Base-by-base conservation (phyloP, 1,140 invertebrate genomes). In the Drosophila mayri region DNA sequence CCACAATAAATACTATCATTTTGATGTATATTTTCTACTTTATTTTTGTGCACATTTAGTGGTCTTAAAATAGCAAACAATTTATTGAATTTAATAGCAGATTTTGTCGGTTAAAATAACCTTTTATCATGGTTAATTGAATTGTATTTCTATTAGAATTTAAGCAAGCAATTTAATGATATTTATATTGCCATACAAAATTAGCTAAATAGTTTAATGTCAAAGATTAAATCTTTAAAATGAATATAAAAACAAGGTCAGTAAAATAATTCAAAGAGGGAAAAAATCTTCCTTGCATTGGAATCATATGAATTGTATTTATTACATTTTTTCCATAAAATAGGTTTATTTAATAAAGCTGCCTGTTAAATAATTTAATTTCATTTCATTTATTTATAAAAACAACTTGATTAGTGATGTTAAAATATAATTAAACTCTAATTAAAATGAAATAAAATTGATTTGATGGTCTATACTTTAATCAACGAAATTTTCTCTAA, bases 201-300 rank as follows among this genome's bases (percentile, higher is more conserved):
- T 32, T 20, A 32, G 16, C 30, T 16, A n/a, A 63, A 18, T 38
- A 30, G 4, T 18, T 22, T 25, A 40, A 12, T 30, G 18, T 18
- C 22, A 12, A 28, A 18, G 30, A 32, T 63, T 67, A 38, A 67
- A 49, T 64, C 64, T 35, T 47, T 38, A 63, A 47, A 46, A 22
- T 63, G 10, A 30, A 62, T 7, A 35, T 4, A 52, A 35, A 35
- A 37, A 37, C 4, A 22, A 10, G 4, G 30, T 4, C 3, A 30
- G 4, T 7, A 2, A 12, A 50, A 18, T 7, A 50, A 35, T 14
- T 35, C 14, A 14, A 14, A 4, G 32, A 7, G 3, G 20, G 20
- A 52, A 9, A 20, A 8, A 18, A 9, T 6, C 2, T 9, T 14
- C n/a, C 18, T 4, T 35, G 35, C 35, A 14, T 52, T n/a, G n/a